Conservation (phyloP, 1,140 invertebrate species). For the Drosophila sturtevanti region DNA sequence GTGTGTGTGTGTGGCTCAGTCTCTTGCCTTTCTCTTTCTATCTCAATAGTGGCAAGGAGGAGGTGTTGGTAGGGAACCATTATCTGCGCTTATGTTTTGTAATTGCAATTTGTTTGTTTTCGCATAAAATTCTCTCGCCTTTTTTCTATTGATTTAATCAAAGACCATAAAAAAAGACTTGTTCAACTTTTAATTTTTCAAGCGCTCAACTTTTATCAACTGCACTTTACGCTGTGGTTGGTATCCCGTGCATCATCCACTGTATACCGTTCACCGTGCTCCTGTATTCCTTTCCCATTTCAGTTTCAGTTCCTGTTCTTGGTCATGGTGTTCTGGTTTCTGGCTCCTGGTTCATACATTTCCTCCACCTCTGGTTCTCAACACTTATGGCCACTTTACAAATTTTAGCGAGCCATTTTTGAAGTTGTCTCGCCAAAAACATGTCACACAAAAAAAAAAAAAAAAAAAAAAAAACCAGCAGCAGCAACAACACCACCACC, state of each 20-base stretch:
- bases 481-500: conserved; percentile 15
- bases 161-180: conserved; percentile 28
- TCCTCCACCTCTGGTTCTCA: conserved; percentile 9
- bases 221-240: conserved; percentile 63
- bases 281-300: not conserved
- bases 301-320: not conserved
- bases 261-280: not conserved
- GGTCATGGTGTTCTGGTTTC: not conserved
- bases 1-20: not conserved
- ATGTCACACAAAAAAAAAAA: not conserved
- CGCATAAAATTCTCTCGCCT: conserved; percentile 10
- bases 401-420: conserved; percentile 57
- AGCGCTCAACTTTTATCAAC: conserved; percentile 31
- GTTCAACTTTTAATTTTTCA: conserved; percentile 50
- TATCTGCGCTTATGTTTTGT: conserved; percentile 33
- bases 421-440: conserved; percentile 35
- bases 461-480: conserved; percentile 1
- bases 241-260: conserved; percentile 3
- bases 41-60: too few relatives aligned
- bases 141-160: conserved; percentile 39
- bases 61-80: conserved; percentile 15
- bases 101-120: conserved; percentile 27
- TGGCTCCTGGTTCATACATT: not conserved
- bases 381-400: conserved; percentile 64
- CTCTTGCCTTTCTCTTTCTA: not conserved